A percentile compares a stretch with the other conserved stretches of the same genome.
These are phyloP conservation scores for Leptobrachium ailaonicum DNA, from an alignment of 2,113 vertebrate species.

Conservation along the genomic window DNA sequence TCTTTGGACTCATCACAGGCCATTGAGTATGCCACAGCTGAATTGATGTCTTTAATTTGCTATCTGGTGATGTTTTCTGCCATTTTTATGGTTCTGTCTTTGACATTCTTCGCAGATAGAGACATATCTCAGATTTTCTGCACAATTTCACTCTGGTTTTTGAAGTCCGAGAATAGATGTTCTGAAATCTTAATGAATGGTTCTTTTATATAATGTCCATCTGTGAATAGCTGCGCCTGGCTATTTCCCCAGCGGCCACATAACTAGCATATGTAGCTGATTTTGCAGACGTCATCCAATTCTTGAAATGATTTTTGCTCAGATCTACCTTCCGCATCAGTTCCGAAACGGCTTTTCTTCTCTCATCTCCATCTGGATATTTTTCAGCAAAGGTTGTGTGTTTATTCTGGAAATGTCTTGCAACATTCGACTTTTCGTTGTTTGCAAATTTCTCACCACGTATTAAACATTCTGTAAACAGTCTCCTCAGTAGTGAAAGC, in stretches of 20 bases:
- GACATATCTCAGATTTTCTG: constrained; percentile 52
- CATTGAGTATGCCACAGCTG: constrained; percentile 40
- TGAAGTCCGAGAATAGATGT: constrained; percentile 44
- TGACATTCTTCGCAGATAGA: constrained; percentile 55
- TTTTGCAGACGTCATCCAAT: too few species aligned
- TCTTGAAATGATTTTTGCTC: too few species aligned
- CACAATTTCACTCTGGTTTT: constrained; percentile 53
- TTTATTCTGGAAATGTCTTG: too few species aligned
- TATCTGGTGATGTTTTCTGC: constrained; percentile 23
- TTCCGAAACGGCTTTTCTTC: too few species aligned
- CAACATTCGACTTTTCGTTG: too few species aligned
- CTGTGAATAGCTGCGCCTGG: neutral
- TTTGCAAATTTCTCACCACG: too few species aligned
- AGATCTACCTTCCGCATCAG: too few species aligned
- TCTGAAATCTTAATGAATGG: neutral
- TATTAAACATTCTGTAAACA: neutral
- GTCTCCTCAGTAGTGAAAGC: constrained; percentile 1
- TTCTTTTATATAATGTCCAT: neutral
- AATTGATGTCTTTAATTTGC: too few species aligned
- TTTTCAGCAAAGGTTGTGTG: too few species aligned
- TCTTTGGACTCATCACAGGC: constrained; percentile 31
- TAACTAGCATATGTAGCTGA: too few species aligned
- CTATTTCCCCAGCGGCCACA: neutral
- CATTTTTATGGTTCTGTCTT: constrained; percentile 54
- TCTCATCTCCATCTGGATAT: too few species aligned